Percentiles rank a stretch among this genome's conserved stretches.
These are phyloP conservation scores for Natrix natrix DNA, from an alignment of 2,797 vertebrate species.

Conservation along the genomic window DNA sequence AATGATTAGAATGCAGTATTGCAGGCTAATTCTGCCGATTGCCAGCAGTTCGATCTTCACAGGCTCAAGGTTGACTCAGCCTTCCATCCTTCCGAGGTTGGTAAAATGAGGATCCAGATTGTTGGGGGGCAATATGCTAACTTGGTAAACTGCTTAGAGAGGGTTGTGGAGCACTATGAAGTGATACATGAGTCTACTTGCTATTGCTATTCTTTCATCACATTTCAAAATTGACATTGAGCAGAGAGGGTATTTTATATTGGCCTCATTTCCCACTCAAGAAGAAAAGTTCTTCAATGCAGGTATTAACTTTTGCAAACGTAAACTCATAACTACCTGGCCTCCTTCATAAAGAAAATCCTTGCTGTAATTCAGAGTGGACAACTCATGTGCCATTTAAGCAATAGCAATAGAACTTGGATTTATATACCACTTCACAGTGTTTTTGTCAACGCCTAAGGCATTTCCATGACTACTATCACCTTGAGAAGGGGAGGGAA, in stretches of 20 bases:
- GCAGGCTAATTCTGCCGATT: background rate
- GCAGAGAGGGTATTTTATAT: background rate
- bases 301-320: background rate
- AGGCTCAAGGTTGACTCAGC: background rate
- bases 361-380: background rate
- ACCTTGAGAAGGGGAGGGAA: too few relatives aligned
- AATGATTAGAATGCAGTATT: background rate
- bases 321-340: background rate
- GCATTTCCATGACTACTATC: too few relatives aligned
- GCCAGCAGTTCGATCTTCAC: background rate
- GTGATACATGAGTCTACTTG: background rate
- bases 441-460: too few relatives aligned
- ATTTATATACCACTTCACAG: too few relatives aligned
- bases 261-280: background rate
- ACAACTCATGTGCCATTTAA: background rate
- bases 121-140: background rate
- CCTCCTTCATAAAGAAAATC: background rate
- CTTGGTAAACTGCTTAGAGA: background rate
- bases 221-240: background rate
- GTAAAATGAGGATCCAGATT: background rate
- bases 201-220: background rate
- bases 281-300: background rate
- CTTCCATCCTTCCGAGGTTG: background rate
- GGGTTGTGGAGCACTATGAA: background rate
- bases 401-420: too few relatives aligned